These are phyloP conservation scores for Megamerina dolium DNA, from an alignment of 2,888 invertebrate genomes.

Conservation along the genomic window DNA sequence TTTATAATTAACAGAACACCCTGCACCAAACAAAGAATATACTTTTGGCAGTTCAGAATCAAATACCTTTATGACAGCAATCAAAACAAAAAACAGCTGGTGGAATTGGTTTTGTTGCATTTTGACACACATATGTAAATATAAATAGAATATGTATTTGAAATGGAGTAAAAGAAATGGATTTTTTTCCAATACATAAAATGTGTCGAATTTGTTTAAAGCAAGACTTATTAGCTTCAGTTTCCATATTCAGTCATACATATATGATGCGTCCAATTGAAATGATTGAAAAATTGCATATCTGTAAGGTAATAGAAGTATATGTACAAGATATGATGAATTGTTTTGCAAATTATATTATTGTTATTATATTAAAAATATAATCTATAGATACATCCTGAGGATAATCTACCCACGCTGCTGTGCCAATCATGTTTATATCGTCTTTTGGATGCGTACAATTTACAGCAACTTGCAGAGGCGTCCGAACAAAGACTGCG, in stretches of 20 bases:
- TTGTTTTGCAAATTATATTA: too few species aligned
- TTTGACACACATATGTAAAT: too few species aligned
- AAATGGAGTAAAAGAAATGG: too few species aligned
- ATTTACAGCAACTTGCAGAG: constrained; percentile 37
- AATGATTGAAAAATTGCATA: constrained; percentile 35
- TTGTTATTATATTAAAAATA: too few species aligned
- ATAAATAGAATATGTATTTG: too few species aligned
- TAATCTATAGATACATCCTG: too few species aligned
- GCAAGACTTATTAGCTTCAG: constrained; percentile 32
- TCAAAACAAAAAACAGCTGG: too few species aligned
- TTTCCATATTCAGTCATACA: constrained; percentile 34
- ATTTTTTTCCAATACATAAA: constrained; percentile 27
- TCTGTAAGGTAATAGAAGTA: constrained; percentile 25
- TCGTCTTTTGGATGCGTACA: constrained; percentile 36
- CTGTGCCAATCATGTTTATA: constrained; percentile 38
- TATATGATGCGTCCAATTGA: constrained; percentile 34
- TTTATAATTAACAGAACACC: too few species aligned
- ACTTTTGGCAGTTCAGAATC: too few species aligned
- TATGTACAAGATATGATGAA: background rate
- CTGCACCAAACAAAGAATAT: too few species aligned
- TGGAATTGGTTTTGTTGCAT: too few species aligned
- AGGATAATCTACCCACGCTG: constrained; percentile 33
- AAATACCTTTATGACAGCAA: too few species aligned
- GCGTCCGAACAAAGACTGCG: constrained; percentile 33
- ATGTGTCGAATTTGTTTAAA: constrained; percentile 40